Conservation (phyloP, 2,888 invertebrate genomes). For the Philopedon plagiatum region DNA sequence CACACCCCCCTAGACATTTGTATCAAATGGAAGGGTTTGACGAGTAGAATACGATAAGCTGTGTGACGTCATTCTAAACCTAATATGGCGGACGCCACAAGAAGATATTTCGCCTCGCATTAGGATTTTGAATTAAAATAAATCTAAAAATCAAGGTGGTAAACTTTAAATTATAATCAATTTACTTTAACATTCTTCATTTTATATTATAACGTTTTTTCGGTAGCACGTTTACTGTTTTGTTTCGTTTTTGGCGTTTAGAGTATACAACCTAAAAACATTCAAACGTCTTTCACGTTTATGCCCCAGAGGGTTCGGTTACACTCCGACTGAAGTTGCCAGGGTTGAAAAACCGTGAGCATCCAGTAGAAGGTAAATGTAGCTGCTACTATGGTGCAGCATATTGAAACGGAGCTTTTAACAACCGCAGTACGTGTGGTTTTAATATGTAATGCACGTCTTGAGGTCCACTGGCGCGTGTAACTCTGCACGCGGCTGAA, state of each 20-base stretch:
- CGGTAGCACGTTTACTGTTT: background rate
- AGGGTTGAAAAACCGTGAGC: constrained; percentile 29
- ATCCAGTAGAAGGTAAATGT: constrained; percentile 56
- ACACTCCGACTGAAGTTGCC: constrained; percentile 29
- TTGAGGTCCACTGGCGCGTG: constrained; percentile 66
- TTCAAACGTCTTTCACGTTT: constrained; percentile 47
- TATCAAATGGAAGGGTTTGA: too few species aligned
- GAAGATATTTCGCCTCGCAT: too few species aligned
- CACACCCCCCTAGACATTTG: too few species aligned
- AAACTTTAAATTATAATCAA: constrained; percentile 1
- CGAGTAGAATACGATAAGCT: too few species aligned
- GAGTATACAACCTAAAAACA: constrained; percentile 25
- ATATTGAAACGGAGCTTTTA: constrained; percentile 62
- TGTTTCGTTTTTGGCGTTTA: constrained; percentile 5
- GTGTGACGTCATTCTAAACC: too few species aligned
- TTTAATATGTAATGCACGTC: constrained; percentile 61
- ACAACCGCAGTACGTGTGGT: constrained; percentile 56
- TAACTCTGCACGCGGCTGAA: constrained; percentile 65
- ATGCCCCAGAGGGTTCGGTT: constrained; percentile 45
- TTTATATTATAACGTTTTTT: constrained; percentile 14
- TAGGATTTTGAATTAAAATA: too few species aligned
- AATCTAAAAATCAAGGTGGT: too few species aligned
- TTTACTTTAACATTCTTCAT: constrained; percentile 18
- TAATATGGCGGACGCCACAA: too few species aligned
- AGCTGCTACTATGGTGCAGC: constrained; percentile 57